Evolutionary conservation across 2,888 invertebrate species (phyloP).

Genomic region (Anthoptus insignis): DNA sequence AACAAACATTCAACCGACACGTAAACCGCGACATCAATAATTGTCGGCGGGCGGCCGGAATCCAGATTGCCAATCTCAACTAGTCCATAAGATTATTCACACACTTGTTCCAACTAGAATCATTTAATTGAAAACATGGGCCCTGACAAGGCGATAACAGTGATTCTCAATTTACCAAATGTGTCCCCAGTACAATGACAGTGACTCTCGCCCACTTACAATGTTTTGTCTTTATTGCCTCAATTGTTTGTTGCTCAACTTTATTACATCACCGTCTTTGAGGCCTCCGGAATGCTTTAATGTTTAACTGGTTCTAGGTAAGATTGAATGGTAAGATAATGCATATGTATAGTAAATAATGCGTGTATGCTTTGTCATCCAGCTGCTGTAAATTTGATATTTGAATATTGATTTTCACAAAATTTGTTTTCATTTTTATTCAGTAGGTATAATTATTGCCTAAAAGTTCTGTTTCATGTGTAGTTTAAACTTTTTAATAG

Average conservation of each 20-base stretch:
- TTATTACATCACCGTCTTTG: slow-evolving; percentile 49
- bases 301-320: neutral
- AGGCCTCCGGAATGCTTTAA: slow-evolving; percentile 38
- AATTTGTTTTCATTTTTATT: no score
- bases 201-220: slow-evolving; percentile 70
- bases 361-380: neutral
- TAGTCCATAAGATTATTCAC: no score
- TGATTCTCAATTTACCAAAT: slow-evolving; percentile 14
- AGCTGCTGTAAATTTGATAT: no score
- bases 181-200: slow-evolving; percentile 65
- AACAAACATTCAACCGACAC: no score
- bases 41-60: no score
- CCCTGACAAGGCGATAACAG: neutral
- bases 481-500: no score
- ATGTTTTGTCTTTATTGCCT: slow-evolving; percentile 77
- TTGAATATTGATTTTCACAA: no score
- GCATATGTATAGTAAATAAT: neutral
- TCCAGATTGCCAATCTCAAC: no score
- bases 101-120: neutral
- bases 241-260: slow-evolving; percentile 80
- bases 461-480: no score
- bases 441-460: no score
- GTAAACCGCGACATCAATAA: no score
- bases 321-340: neutral
- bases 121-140: neutral